Conservation (phyloP, 2,797 vertebrate species). For the Pachyuromys duprasi region DNA sequence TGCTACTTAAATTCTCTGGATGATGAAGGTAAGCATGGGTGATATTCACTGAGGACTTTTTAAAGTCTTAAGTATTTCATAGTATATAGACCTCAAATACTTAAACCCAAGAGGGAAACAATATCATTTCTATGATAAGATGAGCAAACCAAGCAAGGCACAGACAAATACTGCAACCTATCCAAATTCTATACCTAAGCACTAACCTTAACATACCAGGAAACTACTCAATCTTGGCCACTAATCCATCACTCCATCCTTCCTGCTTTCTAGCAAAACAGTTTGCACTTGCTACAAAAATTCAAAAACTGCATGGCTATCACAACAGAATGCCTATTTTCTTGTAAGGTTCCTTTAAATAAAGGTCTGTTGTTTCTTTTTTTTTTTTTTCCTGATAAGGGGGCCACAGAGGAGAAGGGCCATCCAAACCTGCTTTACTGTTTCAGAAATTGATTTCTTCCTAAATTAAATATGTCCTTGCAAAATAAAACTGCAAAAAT, state of each 20-base stretch:
- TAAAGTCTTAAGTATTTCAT: not conserved
- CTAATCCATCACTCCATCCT: not conserved
- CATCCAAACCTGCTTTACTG: not conserved
- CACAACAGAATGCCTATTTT: not conserved
- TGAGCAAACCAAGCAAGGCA: not conserved
- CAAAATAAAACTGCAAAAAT: conserved; percentile 27
- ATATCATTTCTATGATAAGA: not conserved
- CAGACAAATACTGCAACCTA: conserved; percentile 12
- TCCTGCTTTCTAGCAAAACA: not conserved
- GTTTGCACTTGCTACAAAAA: not conserved
- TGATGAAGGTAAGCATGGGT: not conserved
- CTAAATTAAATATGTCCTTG: not conserved
- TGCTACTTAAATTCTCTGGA: not conserved
- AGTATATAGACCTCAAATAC: not conserved
- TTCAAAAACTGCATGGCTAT: not conserved
- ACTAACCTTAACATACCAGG: not conserved
- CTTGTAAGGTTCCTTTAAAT: not conserved
- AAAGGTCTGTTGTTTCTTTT: conserved; percentile 3
- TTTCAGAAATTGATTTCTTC: not conserved
- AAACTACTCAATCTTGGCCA: not conserved
- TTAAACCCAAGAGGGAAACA: not conserved
- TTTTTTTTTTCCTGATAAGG: not conserved
- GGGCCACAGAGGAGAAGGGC: not conserved
- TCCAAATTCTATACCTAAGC: not conserved
- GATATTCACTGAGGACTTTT: not conserved